phyloP scores from a whole-genome alignment of 1,140 invertebrate species.

The Oreohelix idahoensis region DNA sequence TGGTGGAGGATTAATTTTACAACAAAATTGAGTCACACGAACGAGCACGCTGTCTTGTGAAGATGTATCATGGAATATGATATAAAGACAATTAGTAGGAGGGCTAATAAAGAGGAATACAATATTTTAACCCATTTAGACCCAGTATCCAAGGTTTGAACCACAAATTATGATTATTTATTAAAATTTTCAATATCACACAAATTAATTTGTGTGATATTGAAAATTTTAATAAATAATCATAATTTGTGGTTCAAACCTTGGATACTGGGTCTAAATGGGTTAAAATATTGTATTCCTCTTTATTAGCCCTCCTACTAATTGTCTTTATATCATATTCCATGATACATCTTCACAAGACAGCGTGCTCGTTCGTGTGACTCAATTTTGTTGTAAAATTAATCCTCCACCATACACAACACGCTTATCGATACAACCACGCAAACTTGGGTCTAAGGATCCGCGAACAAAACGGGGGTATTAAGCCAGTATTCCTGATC shows the following conservation, averaged over 20 bases:
- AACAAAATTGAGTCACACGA: not conserved
- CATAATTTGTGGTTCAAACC: too few relatives aligned
- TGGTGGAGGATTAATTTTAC: not conserved
- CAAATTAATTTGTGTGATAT: too few relatives aligned
- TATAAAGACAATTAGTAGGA: too few relatives aligned
- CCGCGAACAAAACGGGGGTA: not conserved
- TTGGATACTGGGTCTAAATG: too few relatives aligned
- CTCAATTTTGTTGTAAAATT: not conserved
- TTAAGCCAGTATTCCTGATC: not conserved
- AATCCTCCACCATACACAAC: not conserved
- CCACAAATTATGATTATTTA: too few relatives aligned
- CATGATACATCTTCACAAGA: not conserved
- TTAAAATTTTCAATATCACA: too few relatives aligned
- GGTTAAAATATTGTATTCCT: too few relatives aligned
- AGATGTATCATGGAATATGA: not conserved
- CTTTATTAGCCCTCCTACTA: too few relatives aligned
- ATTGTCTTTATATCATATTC: not conserved
- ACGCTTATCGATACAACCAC: not conserved
- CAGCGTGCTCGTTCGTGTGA: not conserved
- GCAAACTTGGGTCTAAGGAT: not conserved
- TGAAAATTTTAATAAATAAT: too few relatives aligned
- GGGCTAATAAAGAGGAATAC: too few relatives aligned
- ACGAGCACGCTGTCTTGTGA: not conserved
- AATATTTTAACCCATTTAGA: too few relatives aligned
- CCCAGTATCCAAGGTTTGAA: too few relatives aligned